Conservation (phyloP, 1,140 invertebrate species). For the Bradysia coprophila region DNA sequence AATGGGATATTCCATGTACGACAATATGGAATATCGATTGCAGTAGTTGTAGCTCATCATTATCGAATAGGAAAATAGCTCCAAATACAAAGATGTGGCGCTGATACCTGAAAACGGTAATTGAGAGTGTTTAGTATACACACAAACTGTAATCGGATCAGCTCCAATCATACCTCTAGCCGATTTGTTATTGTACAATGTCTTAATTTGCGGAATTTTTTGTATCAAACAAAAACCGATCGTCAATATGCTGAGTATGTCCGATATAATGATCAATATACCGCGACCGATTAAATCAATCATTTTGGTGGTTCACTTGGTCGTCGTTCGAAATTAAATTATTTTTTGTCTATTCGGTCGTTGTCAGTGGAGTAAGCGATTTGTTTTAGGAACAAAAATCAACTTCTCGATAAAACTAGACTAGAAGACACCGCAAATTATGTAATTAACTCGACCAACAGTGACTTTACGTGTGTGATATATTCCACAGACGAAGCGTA, state of each 20-base stretch:
- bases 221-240: constrained; percentile 40
- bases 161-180: constrained; percentile 35
- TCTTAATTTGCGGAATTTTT: constrained; percentile 48
- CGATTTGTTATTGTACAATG: constrained; percentile 31
- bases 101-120: constrained; percentile 11
- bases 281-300: no score
- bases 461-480: no score
- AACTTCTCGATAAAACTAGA: no score
- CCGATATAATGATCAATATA: constrained; percentile 23
- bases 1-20: constrained; percentile 49
- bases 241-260: constrained; percentile 39
- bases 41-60: constrained; percentile 46
- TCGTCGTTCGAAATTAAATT: no score
- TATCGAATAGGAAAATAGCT: constrained; percentile 40
- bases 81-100: constrained; percentile 16
- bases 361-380: no score
- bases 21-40: constrained; percentile 39
- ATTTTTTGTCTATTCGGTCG: no score
- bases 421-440: no score
- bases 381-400: no score
- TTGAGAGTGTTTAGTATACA: constrained; percentile 3
- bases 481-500: no score
- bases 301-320: no score
- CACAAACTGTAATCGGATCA: constrained; percentile 26
- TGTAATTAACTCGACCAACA: no score